Conservation (phyloP, 2,888 invertebrate species). For the Sthenelais limicola region DNA sequence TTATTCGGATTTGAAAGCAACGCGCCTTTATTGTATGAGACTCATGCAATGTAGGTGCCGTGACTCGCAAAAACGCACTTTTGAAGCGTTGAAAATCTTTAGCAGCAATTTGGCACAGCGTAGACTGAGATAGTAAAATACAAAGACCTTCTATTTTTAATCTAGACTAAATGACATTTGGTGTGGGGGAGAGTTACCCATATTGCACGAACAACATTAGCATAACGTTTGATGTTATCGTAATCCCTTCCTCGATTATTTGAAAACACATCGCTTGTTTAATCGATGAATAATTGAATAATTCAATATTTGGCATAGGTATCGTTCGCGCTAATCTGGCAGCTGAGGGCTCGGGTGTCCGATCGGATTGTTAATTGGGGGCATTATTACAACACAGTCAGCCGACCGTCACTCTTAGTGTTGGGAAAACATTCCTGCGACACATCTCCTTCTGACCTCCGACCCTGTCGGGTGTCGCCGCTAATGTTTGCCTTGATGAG, state of each 20-base stretch:
- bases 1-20: too few species aligned
- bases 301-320: slow-evolving; percentile 25
- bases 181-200: too few species aligned
- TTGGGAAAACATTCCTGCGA: not conserved
- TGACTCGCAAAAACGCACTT: too few species aligned
- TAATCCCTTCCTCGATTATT: slow-evolving; percentile 10
- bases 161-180: too few species aligned
- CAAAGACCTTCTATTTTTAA: too few species aligned
- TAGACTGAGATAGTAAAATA: too few species aligned
- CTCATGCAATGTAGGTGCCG: too few species aligned
- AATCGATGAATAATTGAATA: slow-evolving; percentile 27
- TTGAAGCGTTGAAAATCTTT: too few species aligned
- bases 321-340: too few species aligned
- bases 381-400: slow-evolving; percentile 5
- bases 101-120: too few species aligned
- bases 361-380: slow-evolving; percentile 6
- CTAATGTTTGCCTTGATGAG: slow-evolving; percentile 34
- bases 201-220: slow-evolving; percentile 10
- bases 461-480: slow-evolving; percentile 11
- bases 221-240: not conserved
- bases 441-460: slow-evolving; percentile 16
- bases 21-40: too few species aligned
- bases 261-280: slow-evolving; percentile 20
- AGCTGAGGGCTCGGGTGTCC: not conserved
- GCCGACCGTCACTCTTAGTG: not conserved